Percentiles rank a stretch among this genome's conserved stretches.
phyloP scores from a whole-genome alignment of 53 echinoderm and acorn worm genomes.

The Astropecten irregularis region DNA sequence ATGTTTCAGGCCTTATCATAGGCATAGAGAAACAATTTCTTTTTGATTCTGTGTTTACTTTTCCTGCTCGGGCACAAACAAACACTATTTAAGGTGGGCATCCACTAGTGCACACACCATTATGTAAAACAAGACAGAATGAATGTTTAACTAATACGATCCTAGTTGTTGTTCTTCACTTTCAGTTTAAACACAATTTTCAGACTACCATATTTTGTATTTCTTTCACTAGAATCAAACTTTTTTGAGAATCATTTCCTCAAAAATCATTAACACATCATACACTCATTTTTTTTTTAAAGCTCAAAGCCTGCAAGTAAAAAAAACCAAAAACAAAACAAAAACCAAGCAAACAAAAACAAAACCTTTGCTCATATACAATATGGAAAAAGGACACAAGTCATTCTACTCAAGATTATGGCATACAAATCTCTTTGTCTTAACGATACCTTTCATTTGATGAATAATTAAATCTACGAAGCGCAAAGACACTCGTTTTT shows the following conservation, averaged over 20 bases:
- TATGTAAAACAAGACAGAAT: too few species aligned
- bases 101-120: too few species aligned
- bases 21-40: too few species aligned
- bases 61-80: too few species aligned
- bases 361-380: not conserved
- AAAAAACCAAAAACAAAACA: too few species aligned
- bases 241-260: not conserved
- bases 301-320: constrained; percentile 34
- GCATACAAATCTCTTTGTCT: constrained; percentile 2
- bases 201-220: too few species aligned
- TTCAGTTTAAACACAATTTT: too few species aligned
- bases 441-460: not conserved
- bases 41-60: too few species aligned
- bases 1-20: too few species aligned
- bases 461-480: constrained; percentile 2
- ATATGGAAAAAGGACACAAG: not conserved
- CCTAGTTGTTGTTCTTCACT: too few species aligned
- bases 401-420: constrained; percentile 18
- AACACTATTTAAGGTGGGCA: too few species aligned
- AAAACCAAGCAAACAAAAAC: not conserved
- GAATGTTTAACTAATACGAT: too few species aligned
- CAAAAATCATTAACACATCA: not conserved
- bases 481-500: constrained; percentile 8
- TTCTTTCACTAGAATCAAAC: not conserved
- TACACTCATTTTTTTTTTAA: not conserved